Conservation (phyloP, 2,888 invertebrate genomes). For the Pyrrhia umbra region DNA sequence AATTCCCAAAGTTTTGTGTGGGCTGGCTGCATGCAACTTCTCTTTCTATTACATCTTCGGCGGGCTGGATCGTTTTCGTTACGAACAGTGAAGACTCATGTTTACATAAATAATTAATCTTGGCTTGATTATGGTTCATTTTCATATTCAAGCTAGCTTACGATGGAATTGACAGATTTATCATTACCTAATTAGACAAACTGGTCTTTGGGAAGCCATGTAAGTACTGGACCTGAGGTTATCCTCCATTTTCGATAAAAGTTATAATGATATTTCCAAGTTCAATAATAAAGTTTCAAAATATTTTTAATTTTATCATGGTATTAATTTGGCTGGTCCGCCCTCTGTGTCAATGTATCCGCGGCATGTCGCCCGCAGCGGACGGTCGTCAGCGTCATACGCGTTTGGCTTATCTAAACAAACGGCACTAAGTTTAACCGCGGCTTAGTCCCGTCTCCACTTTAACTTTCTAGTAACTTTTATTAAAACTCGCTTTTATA, state of each 20-base stretch:
- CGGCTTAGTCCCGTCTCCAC: conserved; percentile 74
- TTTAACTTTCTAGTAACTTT: conserved; percentile 74
- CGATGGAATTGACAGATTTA: too few species aligned
- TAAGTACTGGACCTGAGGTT: too few species aligned
- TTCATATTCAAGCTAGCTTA: too few species aligned
- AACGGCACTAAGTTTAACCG: conserved; percentile 76
- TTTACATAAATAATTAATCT: too few species aligned
- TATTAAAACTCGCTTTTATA: conserved; percentile 68
- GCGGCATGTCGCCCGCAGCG: conserved; percentile 9
- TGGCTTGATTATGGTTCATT: too few species aligned
- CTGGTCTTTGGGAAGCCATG: neutral
- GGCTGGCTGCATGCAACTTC: too few species aligned
- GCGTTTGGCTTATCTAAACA: conserved; percentile 78
- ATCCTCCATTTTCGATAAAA: too few species aligned
- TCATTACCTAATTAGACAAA: neutral
- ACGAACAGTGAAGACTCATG: too few species aligned
- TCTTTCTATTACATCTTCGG: too few species aligned
- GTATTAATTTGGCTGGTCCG: conserved; percentile 1
- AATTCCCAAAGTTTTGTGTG: too few species aligned
- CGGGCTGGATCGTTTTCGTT: too few species aligned
- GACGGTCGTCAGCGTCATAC: conserved; percentile 64
- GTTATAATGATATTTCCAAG: neutral
- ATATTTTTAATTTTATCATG: neutral
- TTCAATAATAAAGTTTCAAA: neutral
- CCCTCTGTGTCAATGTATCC: conserved; percentile 28